Conservation (phyloP, 1,140 invertebrate species). For the Drosophila nebulosa region DNA sequence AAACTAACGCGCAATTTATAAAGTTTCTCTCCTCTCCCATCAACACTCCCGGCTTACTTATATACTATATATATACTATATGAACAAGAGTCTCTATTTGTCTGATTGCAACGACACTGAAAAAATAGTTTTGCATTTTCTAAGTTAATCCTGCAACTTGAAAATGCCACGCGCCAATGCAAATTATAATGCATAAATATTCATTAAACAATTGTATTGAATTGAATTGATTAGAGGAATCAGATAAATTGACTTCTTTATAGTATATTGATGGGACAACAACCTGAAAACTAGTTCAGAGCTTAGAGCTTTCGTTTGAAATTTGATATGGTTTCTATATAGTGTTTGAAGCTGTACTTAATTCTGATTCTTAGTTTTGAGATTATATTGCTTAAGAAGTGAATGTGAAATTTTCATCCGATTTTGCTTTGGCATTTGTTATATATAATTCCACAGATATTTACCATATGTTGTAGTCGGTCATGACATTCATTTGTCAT, state of each 20-base stretch:
- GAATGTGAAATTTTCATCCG: too few relatives aligned
- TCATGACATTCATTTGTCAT: background rate
- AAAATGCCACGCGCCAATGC: background rate
- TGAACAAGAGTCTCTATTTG: background rate
- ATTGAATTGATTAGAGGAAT: background rate
- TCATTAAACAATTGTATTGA: background rate
- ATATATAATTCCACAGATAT: too few relatives aligned
- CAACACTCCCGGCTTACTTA: background rate
- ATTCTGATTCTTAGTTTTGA: too few relatives aligned
- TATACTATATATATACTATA: background rate
- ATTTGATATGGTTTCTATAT: background rate
- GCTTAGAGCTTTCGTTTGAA: too few relatives aligned
- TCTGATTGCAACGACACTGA: slow-evolving; percentile 44
- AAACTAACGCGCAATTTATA: slow-evolving; percentile 62
- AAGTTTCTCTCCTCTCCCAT: slow-evolving; percentile 3
- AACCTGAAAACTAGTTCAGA: background rate
- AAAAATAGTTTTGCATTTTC: slow-evolving; percentile 11
- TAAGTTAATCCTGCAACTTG: background rate
- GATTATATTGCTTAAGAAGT: too few relatives aligned
- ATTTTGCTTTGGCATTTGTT: too few relatives aligned
- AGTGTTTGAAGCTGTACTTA: background rate
- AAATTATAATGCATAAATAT: background rate
- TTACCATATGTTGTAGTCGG: too few relatives aligned
- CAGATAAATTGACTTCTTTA: background rate
- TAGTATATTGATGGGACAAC: background rate